Evolutionary conservation across 2,797 vertebrate genomes (phyloP).

Genomic region (Anisognathus igniventris): DNA sequence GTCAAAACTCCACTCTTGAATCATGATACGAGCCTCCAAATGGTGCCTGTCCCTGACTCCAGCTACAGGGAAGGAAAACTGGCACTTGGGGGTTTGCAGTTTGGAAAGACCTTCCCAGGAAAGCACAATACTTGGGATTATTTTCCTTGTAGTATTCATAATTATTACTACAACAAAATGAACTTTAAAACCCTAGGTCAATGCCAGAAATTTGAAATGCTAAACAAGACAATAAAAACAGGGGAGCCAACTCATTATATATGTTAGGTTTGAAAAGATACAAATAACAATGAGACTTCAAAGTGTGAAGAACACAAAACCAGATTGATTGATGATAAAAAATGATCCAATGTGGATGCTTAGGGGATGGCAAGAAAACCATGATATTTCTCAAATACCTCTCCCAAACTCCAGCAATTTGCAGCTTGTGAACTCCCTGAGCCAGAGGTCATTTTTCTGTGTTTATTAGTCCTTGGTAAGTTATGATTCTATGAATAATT

Average conservation of each 20-base stretch:
- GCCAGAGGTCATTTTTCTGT: background rate
- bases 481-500: background rate
- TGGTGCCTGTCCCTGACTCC: background rate
- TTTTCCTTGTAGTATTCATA: background rate
- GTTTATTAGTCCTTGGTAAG: background rate
- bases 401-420: background rate
- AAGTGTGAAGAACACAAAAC: background rate
- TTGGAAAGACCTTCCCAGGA: background rate
- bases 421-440: background rate
- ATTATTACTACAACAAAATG: background rate
- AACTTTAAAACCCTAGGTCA: background rate
- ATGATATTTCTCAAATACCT: background rate
- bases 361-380: background rate
- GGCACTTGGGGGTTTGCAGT: background rate
- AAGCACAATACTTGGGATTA: background rate
- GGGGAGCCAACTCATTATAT: background rate
- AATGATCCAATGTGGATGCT: background rate
- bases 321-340: background rate
- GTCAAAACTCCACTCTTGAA: background rate
- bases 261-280: background rate
- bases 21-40: background rate
- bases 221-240: background rate
- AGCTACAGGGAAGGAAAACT: background rate
- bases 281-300: background rate
- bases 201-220: background rate